phyloP scores from a whole-genome alignment of 1,140 invertebrate species.

The Leptopilina clavipes region DNA sequence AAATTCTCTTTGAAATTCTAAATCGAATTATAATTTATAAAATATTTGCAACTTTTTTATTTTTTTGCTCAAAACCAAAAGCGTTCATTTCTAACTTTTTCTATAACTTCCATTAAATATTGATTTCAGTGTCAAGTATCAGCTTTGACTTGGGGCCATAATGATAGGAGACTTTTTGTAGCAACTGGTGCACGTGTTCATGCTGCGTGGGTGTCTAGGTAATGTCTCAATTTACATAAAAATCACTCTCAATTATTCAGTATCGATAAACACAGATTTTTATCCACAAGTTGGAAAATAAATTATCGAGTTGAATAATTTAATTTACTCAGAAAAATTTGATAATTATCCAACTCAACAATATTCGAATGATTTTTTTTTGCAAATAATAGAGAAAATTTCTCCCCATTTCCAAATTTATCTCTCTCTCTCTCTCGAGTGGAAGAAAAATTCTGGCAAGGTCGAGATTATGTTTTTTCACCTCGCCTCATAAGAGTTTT shows the following conservation, averaged over 20 bases:
- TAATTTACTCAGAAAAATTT: too few species aligned
- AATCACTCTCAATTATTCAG: not conserved
- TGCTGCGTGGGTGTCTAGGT: constrained; percentile 92
- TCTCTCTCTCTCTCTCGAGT: not conserved
- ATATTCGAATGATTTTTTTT: too few species aligned
- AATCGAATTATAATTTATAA: not conserved
- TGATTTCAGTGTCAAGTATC: constrained; percentile 85
- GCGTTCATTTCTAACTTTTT: not conserved
- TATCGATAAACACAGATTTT: not conserved
- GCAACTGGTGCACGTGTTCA: constrained; percentile 92
- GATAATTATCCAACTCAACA: too few species aligned
- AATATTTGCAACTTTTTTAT: not conserved
- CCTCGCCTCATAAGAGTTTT: not conserved
- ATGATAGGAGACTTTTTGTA: constrained; percentile 94
- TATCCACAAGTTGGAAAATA: too few species aligned
- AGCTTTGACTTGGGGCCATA: constrained; percentile 97
- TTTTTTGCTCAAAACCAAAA: not conserved
- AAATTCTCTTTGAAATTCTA: not conserved
- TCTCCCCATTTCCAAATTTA: not conserved
- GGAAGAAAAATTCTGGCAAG: constrained; percentile 1
- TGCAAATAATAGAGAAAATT: too few species aligned
- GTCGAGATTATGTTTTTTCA: constrained; percentile 31
- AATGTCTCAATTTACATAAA: constrained; percentile 48
- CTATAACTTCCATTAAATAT: constrained; percentile 21
- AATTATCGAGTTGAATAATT: too few species aligned